Evolutionary conservation across 92 coral and sea anemone genomes (phyloP).

Genomic region (Isaurus tuberculatus): DNA sequence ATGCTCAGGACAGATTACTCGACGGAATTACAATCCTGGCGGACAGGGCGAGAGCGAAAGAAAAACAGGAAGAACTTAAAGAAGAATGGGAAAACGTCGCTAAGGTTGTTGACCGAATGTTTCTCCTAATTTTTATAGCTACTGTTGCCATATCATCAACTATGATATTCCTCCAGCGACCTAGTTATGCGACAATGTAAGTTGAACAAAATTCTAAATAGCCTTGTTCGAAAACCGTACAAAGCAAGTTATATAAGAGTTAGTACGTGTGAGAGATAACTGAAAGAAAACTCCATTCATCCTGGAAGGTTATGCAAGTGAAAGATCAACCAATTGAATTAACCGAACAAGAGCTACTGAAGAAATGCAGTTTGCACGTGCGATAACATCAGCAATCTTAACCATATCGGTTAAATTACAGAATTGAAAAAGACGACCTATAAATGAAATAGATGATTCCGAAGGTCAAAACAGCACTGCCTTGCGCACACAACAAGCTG

Average conservation of each 20-base stretch:
- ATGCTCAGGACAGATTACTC: constrained; percentile 75
- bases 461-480: too few species aligned
- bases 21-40: constrained; percentile 82
- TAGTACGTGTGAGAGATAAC: neutral
- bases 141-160: constrained; percentile 93
- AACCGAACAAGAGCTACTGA: neutral
- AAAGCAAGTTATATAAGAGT: neutral
- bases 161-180: constrained; percentile 88
- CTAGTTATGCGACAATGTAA: constrained; percentile 89
- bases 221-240: neutral
- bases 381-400: neutral
- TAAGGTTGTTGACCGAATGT: constrained; percentile 93
- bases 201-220: neutral
- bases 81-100: constrained; percentile 99
- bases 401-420: neutral
- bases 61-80: constrained; percentile 81
- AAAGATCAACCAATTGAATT: neutral
- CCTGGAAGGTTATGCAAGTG: neutral
- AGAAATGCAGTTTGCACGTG: neutral
- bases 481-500: too few species aligned
- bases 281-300: neutral
- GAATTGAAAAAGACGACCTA: too few species aligned
- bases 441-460: too few species aligned
- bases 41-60: constrained; percentile 87
- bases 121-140: constrained; percentile 82